Evolutionary conservation across 2,888 invertebrate genomes (phyloP), one percentile per base, ranked within the genome.

Genomic region (Synanthedon tipuliformis): DNA sequence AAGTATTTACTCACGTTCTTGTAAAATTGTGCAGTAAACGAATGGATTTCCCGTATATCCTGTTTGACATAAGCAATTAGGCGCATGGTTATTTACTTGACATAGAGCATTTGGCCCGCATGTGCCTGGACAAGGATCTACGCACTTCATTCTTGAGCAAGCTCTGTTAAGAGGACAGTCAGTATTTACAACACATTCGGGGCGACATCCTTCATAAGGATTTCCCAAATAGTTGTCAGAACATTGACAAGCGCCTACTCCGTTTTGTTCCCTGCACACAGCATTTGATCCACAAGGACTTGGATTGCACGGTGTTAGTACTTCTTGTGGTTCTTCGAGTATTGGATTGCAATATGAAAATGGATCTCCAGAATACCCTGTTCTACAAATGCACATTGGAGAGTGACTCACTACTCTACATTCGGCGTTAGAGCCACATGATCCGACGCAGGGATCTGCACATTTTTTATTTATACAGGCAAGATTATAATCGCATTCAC

Each of bases 391-490:
- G 68, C 95, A 92, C 75, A 91, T 89, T 11, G 93, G 92, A 50
- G 93, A 89, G 73, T 94, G 93, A 69, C 92, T 94, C 11, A 93
- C 89, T 12, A 93, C 94, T 61, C 90, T 89, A 68, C 95, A 95
- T 68, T 93, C 92, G 3, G 94, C 90, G 68, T 93, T 93, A 2
- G 88, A 68, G 40, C 93, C 94, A 74, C 95, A 95, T 12, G 90
- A 88, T 40, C 91, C 90, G 41, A 90, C 87, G 65, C 94, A 94
- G 11, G 94, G 94, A 75, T 95, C 92, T 54, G 84, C 81, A 74
- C 95, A 95, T 83, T 93, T 94, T 68, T 91, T 90, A 75, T 92
- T 93, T 12, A 91, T 85, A 68, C 95, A 95, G 3, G 94, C 93
- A 61, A 91, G 79, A 61, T 90, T 89, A 64, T 89, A 90, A 48